Conservation (phyloP, 2,888 invertebrate species). For the Cistogaster globosa region DNA sequence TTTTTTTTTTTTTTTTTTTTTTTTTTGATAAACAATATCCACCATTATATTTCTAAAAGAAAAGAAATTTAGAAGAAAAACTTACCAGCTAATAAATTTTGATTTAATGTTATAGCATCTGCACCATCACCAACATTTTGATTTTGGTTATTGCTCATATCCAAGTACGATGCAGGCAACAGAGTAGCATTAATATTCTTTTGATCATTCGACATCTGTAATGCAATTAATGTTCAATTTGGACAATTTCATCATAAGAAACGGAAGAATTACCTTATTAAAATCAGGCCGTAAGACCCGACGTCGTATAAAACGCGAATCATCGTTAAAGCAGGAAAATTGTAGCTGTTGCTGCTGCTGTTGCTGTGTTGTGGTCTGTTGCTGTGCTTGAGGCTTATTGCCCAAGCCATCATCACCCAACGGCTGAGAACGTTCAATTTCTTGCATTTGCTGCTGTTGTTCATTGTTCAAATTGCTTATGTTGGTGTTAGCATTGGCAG, state of each 20-base stretch:
- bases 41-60: no score
- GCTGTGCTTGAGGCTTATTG: constrained; percentile 57
- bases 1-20: no score
- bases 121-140: constrained; percentile 68
- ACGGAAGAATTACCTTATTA: constrained; percentile 75
- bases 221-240: constrained; percentile 54
- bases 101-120: constrained; percentile 66
- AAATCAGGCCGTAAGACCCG: constrained; percentile 79
- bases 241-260: neutral
- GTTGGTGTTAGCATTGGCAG: constrained; percentile 70
- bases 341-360: constrained; percentile 72
- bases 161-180: constrained; percentile 73
- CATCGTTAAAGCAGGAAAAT: constrained; percentile 74
- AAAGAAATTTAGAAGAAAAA: no score
- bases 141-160: constrained; percentile 67
- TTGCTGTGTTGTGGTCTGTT: constrained; percentile 37
- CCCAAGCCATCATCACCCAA: constrained; percentile 82
- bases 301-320: constrained; percentile 77
- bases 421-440: constrained; percentile 83
- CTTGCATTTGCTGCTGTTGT: constrained; percentile 76
- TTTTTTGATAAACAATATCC: no score
- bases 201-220: constrained; percentile 74
- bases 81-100: constrained; percentile 68
- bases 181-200: constrained; percentile 74
- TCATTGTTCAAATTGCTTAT: constrained; percentile 75